Percentiles rank a stretch among this genome's conserved stretches.
These are phyloP conservation scores for Pyrrhosoma nymphula DNA, from an alignment of 2,888 invertebrate genomes.

Conservation along the genomic window DNA sequence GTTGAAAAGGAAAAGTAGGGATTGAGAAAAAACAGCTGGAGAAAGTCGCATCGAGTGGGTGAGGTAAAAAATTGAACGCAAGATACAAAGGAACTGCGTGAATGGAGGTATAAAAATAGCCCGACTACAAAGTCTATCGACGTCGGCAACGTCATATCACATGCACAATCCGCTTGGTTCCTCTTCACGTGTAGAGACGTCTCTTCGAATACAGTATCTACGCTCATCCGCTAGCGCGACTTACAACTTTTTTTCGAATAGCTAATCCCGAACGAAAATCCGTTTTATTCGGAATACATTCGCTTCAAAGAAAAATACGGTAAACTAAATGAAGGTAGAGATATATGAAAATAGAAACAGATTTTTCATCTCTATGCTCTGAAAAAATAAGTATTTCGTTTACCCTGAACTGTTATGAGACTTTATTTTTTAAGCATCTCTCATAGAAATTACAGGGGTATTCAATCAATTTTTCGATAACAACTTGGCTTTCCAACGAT, in stretches of 20 bases:
- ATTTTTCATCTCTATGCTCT: neutral
- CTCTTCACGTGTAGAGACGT: neutral
- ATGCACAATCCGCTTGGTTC: neutral
- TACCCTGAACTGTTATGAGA: neutral
- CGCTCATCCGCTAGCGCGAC: neutral
- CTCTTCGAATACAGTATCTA: neutral
- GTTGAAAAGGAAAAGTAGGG: neutral
- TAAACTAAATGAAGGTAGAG: neutral
- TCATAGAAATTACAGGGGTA: neutral
- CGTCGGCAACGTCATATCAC: neutral
- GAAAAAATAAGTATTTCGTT: neutral
- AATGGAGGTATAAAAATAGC: neutral
- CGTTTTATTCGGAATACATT: neutral
- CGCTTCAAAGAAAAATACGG: neutral
- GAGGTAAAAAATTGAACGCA: neutral
- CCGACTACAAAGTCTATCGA: neutral
- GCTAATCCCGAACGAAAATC: neutral
- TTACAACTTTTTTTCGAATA: neutral
- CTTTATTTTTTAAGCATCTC: neutral
- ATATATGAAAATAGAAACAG: neutral
- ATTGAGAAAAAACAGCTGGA: neutral
- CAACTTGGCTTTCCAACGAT: neutral
- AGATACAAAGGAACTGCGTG: neutral
- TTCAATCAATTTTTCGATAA: neutral
- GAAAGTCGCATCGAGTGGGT: neutral